Percentiles rank a stretch among this genome's conserved stretches.
phyloP scores from a whole-genome alignment of 1,140 invertebrate genomes.

The Meloidogyne chitwoodi region DNA sequence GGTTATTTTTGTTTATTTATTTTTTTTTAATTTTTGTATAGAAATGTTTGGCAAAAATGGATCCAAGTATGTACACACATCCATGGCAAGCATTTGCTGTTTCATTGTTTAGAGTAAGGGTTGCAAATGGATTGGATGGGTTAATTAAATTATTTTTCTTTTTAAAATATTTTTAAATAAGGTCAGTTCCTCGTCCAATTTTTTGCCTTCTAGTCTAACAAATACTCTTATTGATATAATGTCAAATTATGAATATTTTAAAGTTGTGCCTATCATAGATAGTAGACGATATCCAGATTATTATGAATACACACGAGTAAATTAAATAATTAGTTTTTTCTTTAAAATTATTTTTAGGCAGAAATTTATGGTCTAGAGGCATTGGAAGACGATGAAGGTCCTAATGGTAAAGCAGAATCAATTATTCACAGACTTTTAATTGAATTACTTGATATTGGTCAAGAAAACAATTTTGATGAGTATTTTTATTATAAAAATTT shows the following conservation, averaged over 20 bases:
- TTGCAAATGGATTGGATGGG: not conserved
- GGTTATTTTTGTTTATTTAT: not conserved
- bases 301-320: constrained; percentile 22
- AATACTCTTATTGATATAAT: constrained; percentile 9
- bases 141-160: not conserved
- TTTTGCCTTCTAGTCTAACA: not conserved
- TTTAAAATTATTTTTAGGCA: constrained; percentile 14
- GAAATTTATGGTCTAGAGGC: constrained; percentile 4
- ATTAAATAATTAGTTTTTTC: not conserved
- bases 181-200: not conserved
- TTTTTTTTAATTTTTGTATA: constrained; percentile 1
- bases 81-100: constrained; percentile 35
- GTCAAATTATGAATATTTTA: constrained; percentile 19
- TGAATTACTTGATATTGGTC: not conserved
- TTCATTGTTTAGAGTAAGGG: constrained; percentile 19
- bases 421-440: constrained; percentile 7
- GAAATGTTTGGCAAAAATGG: constrained; percentile 30
- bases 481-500: not conserved
- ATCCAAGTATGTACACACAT: constrained; percentile 20
- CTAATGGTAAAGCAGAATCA: not conserved
- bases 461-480: not conserved
- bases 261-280: constrained; percentile 9
- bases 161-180: too few relatives aligned
- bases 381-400: not conserved
- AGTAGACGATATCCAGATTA: constrained; percentile 11